Percentiles rank a stretch among this genome's conserved stretches.
Evolutionary conservation across 2,888 invertebrate genomes (phyloP).

Genomic region (Tricholauxania praeusta): DNA sequence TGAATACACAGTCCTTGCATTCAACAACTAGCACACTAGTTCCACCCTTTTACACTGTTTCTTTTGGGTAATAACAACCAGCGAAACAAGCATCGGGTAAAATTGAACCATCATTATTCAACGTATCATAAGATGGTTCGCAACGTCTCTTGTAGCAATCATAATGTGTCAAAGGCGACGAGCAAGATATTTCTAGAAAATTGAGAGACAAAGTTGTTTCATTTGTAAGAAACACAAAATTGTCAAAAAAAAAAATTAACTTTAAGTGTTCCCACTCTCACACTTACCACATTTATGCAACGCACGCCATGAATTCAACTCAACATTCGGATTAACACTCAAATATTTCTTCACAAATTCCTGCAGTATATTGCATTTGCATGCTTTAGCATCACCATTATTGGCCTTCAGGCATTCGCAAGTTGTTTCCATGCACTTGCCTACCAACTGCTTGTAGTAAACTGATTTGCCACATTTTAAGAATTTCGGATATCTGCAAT

Average conservation of each 20-base stretch:
- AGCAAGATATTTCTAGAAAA: constrained; percentile 76
- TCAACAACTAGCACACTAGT: constrained; percentile 78
- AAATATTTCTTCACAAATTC: constrained; percentile 81
- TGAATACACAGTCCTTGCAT: constrained; percentile 79
- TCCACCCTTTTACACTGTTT: constrained; percentile 76
- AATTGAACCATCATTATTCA: constrained; percentile 72
- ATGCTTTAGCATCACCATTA: constrained; percentile 69
- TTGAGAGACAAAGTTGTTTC: not conserved
- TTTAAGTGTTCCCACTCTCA: not conserved
- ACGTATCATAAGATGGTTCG: constrained; percentile 80
- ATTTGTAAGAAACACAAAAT: not conserved
- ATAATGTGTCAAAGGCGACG: constrained; percentile 81
- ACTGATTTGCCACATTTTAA: constrained; percentile 74
- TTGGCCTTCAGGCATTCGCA: constrained; percentile 79
- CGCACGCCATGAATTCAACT: constrained; percentile 79
- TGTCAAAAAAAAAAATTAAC: not conserved
- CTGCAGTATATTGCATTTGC: constrained; percentile 79
- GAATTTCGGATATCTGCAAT: constrained; percentile 74
- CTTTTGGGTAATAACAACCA: constrained; percentile 88
- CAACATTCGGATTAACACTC: constrained; percentile 73
- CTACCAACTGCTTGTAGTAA: constrained; percentile 77
- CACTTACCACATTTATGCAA: constrained; percentile 73
- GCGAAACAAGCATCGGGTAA: constrained; percentile 80
- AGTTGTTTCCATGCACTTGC: constrained; percentile 80
- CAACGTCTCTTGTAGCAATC: constrained; percentile 86